Evolutionary conservation across 2,797 vertebrate species (phyloP).

Genomic region (Melanotaenia maccullochi): DNA sequence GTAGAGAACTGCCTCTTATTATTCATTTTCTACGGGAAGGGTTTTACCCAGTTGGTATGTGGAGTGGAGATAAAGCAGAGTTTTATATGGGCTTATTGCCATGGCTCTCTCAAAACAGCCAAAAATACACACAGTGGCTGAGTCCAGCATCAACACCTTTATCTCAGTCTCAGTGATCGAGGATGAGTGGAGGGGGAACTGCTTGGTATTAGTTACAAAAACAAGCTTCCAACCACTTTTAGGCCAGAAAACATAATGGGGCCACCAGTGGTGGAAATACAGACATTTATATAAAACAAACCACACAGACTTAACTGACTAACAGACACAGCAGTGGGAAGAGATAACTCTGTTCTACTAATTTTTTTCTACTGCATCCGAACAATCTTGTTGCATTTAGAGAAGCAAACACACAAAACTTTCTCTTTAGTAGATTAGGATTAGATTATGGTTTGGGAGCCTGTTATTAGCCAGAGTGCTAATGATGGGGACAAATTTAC

Average conservation of each 20-base stretch:
- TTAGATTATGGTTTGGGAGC: neutral
- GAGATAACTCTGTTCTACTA: neutral
- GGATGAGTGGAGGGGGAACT: conserved; percentile 22
- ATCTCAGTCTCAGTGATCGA: conserved; percentile 25
- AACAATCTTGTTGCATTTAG: too few species aligned
- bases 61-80: conserved; percentile 54
- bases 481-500: too few species aligned
- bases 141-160: conserved; percentile 42
- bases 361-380: too few species aligned
- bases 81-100: conserved; percentile 38
- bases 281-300: conserved; percentile 3
- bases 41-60: conserved; percentile 39
- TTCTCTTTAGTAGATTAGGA: neutral
- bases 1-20: conserved; percentile 23
- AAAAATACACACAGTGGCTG: conserved; percentile 26
- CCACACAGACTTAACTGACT: conserved; percentile 4
- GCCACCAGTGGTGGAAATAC: conserved; percentile 3
- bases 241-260: conserved; percentile 25
- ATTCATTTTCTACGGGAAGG: conserved; percentile 24
- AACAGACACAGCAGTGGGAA: neutral
- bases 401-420: too few species aligned
- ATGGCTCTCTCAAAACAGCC: conserved; percentile 36
- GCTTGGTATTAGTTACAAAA: conserved; percentile 18
- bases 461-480: too few species aligned
- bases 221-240: conserved; percentile 31